These are phyloP conservation scores for Sciurus niger DNA, from an alignment of 2,113 vertebrate genomes.

Conservation along the genomic window DNA sequence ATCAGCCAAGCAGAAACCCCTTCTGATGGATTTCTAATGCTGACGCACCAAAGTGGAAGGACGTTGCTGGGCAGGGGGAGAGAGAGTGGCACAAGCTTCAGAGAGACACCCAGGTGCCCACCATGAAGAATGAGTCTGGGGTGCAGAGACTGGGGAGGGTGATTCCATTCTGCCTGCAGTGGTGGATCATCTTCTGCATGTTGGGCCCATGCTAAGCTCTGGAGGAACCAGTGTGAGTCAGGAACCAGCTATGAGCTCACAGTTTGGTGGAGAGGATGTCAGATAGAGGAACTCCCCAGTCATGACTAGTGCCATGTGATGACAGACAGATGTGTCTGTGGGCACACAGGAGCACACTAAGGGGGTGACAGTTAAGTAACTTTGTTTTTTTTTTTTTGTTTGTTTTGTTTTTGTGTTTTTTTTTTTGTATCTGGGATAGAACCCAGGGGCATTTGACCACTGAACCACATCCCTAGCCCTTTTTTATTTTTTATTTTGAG, in stretches of 20 bases:
- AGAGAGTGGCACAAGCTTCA: not conserved
- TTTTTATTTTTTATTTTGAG: no score
- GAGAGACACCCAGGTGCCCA: not conserved
- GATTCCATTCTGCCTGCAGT: not conserved
- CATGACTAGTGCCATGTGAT: not conserved
- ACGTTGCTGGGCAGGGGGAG: no score
- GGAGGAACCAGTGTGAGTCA: not conserved
- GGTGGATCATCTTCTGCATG: not conserved
- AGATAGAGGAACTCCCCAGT: not conserved
- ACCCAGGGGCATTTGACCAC: no score
- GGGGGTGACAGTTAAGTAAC: not conserved
- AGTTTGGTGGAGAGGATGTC: not conserved
- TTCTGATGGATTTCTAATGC: slow-evolving; percentile 38
- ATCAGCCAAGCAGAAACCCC: not conserved
- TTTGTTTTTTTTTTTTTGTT: no score
- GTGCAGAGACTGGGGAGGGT: not conserved
- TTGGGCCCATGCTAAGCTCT: not conserved
- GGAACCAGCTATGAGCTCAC: not conserved
- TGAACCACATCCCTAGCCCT: no score
- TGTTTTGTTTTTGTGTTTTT: no score
- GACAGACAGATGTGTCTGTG: not conserved
- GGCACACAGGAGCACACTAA: not conserved
- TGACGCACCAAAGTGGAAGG: not conserved
- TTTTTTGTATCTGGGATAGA: no score
- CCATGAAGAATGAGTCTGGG: not conserved